Percentiles rank a stretch among this genome's conserved stretches.
These are phyloP conservation scores for Poeciliopsis turrubarensis DNA, from an alignment of 2,113 vertebrate species.

Conservation along the genomic window DNA sequence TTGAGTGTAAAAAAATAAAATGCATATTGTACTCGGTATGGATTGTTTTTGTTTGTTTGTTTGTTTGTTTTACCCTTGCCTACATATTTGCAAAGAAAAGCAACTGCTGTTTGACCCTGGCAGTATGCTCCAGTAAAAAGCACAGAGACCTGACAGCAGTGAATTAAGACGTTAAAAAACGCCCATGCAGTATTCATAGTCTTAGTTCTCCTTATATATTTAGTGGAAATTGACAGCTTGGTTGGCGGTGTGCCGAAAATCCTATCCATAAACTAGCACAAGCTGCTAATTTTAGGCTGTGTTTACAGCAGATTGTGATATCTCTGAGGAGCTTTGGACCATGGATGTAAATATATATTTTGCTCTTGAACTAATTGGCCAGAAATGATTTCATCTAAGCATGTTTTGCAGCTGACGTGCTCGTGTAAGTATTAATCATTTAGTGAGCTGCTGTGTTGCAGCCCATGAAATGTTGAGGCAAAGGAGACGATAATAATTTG, in stretches of 20 bases:
- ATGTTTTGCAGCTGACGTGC: background rate
- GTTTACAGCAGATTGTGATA: background rate
- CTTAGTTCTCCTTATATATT: background rate
- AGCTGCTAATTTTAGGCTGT: slow-evolving; percentile 7
- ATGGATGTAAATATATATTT: slow-evolving; percentile 12
- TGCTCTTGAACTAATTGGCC: slow-evolving; percentile 24
- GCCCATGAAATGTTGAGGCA: slow-evolving; percentile 10
- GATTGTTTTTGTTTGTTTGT: background rate
- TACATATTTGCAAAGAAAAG: background rate
- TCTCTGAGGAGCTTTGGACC: background rate
- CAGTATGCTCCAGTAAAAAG: background rate
- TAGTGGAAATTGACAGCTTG: background rate
- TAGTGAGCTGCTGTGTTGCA: background rate
- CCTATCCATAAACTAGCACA: background rate
- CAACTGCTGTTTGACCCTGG: background rate
- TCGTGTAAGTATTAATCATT: background rate
- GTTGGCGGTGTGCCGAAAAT: background rate
- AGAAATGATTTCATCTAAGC: slow-evolving; percentile 3
- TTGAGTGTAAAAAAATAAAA: background rate
- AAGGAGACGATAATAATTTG: slow-evolving; percentile 12
- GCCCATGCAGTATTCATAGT: background rate
- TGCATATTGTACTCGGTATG: background rate
- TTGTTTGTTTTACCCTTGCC: background rate
- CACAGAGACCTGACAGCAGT: background rate
- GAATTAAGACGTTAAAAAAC: background rate